Evolutionary conservation across 2,113 vertebrate species (phyloP).

Genomic region (Prunella himalayana): DNA sequence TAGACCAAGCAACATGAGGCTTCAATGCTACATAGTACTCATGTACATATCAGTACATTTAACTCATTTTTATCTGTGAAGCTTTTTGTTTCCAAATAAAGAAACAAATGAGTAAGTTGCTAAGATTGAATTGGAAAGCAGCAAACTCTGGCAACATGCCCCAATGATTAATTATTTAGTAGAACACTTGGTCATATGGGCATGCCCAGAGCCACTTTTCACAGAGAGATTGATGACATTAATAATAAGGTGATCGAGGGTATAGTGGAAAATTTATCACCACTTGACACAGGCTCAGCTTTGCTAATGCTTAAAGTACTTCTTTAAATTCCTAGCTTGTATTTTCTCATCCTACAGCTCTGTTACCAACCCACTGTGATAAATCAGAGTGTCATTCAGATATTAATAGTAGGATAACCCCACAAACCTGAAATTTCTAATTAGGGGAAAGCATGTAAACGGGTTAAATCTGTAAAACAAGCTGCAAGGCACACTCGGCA

Average conservation of each 20-base stretch:
- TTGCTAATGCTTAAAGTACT: not conserved
- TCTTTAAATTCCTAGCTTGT: not conserved
- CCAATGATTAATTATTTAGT: slow-evolving; percentile 5
- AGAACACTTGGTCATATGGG: not conserved
- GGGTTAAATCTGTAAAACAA: not conserved
- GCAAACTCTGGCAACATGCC: not conserved
- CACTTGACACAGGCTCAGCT: not conserved
- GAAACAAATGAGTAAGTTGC: not conserved
- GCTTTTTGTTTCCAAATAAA: slow-evolving; percentile 12
- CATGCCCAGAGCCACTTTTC: not conserved
- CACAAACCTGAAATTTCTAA: not conserved
- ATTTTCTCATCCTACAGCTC: not conserved
- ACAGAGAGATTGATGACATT: slow-evolving; percentile 36
- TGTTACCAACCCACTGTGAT: not conserved
- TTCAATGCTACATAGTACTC: not conserved
- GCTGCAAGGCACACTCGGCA: not conserved
- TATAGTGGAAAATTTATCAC: slow-evolving; percentile 15
- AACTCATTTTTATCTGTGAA: not conserved
- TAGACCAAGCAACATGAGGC: not conserved
- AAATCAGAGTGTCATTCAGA: not conserved
- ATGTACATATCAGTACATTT: not conserved
- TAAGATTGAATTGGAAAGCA: not conserved
- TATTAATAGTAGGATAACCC: not conserved
- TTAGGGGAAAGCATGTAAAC: not conserved
- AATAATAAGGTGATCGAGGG: slow-evolving; percentile 9